These are phyloP conservation scores for Morpho achilles DNA, from an alignment of 2,888 invertebrate genomes.

Conservation along the genomic window DNA sequence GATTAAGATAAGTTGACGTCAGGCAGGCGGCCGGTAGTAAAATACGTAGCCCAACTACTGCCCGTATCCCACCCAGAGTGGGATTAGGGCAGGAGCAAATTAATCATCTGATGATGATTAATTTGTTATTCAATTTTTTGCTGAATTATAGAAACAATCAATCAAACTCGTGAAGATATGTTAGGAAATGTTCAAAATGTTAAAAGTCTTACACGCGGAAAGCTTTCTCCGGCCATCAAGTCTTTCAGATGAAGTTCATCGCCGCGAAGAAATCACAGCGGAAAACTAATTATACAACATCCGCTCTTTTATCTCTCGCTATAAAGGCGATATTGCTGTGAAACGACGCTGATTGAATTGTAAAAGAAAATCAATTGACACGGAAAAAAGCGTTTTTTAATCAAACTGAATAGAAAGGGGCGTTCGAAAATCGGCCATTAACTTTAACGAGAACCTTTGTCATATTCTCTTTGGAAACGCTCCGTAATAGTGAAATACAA, in stretches of 20 bases:
- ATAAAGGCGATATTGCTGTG: constrained; percentile 3
- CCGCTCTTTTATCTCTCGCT: not conserved
- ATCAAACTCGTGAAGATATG: not conserved
- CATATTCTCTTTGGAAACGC: constrained; percentile 68
- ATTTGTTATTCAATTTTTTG: no score
- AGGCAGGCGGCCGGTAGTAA: no score
- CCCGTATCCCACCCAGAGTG: no score
- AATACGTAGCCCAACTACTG: no score
- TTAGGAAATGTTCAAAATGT: not conserved
- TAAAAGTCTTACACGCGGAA: constrained; percentile 1
- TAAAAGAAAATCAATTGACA: constrained; percentile 53
- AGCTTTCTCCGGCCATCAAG: constrained; percentile 5
- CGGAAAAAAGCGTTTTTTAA: constrained; percentile 63
- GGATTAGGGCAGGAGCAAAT: no score
- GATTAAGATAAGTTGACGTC: no score
- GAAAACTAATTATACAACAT: constrained; percentile 1
- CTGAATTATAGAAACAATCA: no score
- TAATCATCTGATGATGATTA: no score
- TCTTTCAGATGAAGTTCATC: constrained; percentile 9
- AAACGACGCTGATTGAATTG: constrained; percentile 8
- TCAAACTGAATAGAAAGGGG: constrained; percentile 66
- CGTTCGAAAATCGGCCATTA: constrained; percentile 63
- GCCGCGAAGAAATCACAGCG: not conserved
- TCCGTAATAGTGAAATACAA: constrained; percentile 32
- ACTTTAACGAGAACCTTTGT: constrained; percentile 69